These are phyloP conservation scores for Burhinus bistriatus DNA, from an alignment of 2,113 vertebrate species.

Conservation along the genomic window DNA sequence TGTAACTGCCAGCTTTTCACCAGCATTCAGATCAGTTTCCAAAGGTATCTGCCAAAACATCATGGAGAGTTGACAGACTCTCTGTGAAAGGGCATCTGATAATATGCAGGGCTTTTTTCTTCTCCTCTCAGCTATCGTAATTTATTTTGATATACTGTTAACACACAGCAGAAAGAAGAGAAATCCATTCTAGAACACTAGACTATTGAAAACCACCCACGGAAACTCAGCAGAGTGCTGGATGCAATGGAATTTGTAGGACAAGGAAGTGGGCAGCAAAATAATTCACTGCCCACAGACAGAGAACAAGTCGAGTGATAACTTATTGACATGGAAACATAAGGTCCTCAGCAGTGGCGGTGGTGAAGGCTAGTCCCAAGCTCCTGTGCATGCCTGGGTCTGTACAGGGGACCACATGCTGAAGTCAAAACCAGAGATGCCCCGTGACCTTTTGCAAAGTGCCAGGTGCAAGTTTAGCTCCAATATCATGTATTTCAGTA, in stretches of 20 bases:
- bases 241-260: background rate
- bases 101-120: background rate
- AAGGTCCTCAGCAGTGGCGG: background rate
- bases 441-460: background rate
- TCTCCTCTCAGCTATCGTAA: background rate
- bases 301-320: background rate
- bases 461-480: background rate
- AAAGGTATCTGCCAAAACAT: slow-evolving; percentile 34
- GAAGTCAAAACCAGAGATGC: background rate
- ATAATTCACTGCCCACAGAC: background rate
- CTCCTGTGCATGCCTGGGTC: background rate
- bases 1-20: slow-evolving; percentile 15
- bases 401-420: background rate
- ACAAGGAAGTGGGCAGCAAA: background rate
- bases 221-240: background rate
- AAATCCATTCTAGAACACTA: background rate
- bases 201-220: background rate
- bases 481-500: background rate
- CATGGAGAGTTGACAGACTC: slow-evolving; percentile 13
- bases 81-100: background rate
- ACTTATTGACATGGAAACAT: background rate
- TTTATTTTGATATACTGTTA: background rate
- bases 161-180: background rate
- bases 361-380: background rate
- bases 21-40: slow-evolving; percentile 1